These are phyloP conservation scores for Sarcophaga variegata DNA, from an alignment of 2,888 invertebrate species.

Conservation along the genomic window DNA sequence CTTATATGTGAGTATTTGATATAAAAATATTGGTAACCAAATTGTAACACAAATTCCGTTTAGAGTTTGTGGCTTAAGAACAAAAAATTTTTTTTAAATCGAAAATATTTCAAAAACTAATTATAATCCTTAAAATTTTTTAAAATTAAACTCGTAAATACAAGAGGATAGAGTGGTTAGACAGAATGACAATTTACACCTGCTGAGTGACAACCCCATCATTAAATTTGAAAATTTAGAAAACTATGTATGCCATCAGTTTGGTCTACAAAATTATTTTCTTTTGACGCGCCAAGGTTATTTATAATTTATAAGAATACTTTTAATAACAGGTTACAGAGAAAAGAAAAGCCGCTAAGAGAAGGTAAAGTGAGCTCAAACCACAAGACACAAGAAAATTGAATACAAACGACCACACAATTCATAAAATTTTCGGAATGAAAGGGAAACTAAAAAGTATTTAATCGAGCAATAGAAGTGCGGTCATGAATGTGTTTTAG, in stretches of 20 bases:
- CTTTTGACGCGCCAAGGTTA: conserved; percentile 45
- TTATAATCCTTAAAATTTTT: conserved; percentile 15
- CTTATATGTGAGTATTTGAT: too few relatives aligned
- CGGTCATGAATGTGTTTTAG: neutral
- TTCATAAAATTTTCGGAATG: neutral
- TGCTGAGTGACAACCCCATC: conserved; percentile 58
- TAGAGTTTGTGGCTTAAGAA: too few relatives aligned
- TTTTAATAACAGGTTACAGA: conserved; percentile 56
- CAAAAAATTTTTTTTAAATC: neutral
- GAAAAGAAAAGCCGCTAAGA: conserved; percentile 40
- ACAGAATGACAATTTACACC: conserved; percentile 56
- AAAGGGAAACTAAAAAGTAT: neutral
- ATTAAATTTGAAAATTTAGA: conserved; percentile 51
- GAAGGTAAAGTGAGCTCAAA: conserved; percentile 16
- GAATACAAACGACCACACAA: conserved; percentile 57
- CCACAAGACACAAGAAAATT: conserved; percentile 24
- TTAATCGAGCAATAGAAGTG: neutral
- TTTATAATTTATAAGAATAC: conserved; percentile 48
- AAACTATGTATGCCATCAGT: conserved; percentile 41
- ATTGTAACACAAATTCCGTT: too few relatives aligned
- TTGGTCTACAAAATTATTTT: neutral
- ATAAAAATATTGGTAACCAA: too few relatives aligned
- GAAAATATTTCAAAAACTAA: conserved; percentile 5
- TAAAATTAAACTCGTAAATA: conserved; percentile 4
- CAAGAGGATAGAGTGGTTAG: neutral